A percentile compares a stretch with the other conserved stretches of the same genome.
phyloP scores from a whole-genome alignment of 2,888 invertebrate species.

The Octodonta nipae region DNA sequence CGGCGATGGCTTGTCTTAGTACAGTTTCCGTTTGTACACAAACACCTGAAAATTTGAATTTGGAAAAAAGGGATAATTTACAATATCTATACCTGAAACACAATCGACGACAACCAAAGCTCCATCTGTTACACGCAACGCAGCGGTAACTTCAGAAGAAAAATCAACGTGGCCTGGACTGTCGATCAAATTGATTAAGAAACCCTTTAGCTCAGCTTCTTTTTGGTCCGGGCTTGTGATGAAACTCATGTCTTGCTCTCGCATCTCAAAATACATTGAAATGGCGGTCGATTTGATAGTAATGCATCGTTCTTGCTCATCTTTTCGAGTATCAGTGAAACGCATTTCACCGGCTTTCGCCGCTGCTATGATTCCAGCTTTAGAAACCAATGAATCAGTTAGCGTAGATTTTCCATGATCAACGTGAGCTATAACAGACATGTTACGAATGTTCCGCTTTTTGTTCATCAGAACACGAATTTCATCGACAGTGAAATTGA shows the following conservation, averaged over 20 bases:
- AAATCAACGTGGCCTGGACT: constrained; percentile 99
- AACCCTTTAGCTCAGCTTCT: constrained; percentile 82
- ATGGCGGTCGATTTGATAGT: constrained; percentile 99
- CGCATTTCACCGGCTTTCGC: constrained; percentile 97
- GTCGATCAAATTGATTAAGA: constrained; percentile 99
- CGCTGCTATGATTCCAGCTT: constrained; percentile 98
- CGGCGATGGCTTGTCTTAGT: constrained; percentile 97
- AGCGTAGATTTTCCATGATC: constrained; percentile 99
- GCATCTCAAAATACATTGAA: constrained; percentile 97
- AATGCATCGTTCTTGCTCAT: constrained; percentile 99
- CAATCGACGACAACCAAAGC: constrained; percentile 99
- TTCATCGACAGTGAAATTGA: constrained; percentile 99
- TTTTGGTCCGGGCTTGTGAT: constrained; percentile 83
- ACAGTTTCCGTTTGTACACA: constrained; percentile 99
- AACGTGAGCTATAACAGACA: constrained; percentile 99
- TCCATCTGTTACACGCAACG: constrained; percentile 98
- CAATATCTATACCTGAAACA: constrained; percentile 69
- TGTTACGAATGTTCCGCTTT: constrained; percentile 98
- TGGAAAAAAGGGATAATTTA: constrained; percentile 34
- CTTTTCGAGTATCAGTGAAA: constrained; percentile 98
- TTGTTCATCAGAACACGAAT: constrained; percentile 99
- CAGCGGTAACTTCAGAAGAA: constrained; percentile 98
- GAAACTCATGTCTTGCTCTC: constrained; percentile 85
- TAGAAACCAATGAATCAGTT: constrained; percentile 97
- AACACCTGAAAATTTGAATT: constrained; percentile 58